Conservation (phyloP, 2,888 invertebrate genomes). For the Leptinotarsa haldemani region DNA sequence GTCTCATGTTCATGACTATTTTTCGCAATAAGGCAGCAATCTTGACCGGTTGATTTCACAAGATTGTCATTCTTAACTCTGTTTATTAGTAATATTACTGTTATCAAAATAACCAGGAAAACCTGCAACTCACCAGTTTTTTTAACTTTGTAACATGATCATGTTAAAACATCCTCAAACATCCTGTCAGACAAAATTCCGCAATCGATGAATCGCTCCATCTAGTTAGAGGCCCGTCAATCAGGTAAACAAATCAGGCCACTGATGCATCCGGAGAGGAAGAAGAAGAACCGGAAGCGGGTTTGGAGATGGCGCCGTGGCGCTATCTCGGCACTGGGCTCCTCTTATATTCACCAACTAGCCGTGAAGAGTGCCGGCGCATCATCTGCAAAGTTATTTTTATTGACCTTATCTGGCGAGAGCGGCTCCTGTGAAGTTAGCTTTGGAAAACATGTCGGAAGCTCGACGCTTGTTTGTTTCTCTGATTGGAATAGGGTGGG, state of each 20-base stretch:
- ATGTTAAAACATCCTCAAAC: background rate
- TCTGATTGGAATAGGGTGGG: constrained; percentile 4
- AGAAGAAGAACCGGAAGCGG: constrained; percentile 33
- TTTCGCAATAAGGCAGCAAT: too few species aligned
- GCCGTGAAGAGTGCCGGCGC: constrained; percentile 38
- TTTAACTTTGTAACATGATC: background rate
- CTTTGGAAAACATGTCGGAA: background rate
- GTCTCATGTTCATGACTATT: too few species aligned
- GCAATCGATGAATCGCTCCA: background rate
- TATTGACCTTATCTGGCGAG: constrained; percentile 31
- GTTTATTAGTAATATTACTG: too few species aligned
- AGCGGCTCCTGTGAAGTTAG: constrained; percentile 34
- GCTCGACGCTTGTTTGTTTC: constrained; percentile 9
- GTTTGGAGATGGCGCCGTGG: constrained; percentile 37
- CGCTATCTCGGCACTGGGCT: constrained; percentile 29
- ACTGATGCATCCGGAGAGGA: constrained; percentile 27
- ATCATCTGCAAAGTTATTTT: constrained; percentile 34
- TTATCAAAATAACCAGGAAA: background rate
- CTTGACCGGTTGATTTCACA: too few species aligned
- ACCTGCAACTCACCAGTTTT: background rate
- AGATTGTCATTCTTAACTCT: too few species aligned
- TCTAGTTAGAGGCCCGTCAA: background rate
- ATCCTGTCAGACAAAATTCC: background rate
- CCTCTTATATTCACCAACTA: constrained; percentile 34
- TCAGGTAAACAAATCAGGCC: constrained; percentile 19